Percentiles rank a stretch among this genome's conserved stretches.
Conservation (phyloP, 1,140 invertebrate species). For the Bombus pyrosoma region DNA sequence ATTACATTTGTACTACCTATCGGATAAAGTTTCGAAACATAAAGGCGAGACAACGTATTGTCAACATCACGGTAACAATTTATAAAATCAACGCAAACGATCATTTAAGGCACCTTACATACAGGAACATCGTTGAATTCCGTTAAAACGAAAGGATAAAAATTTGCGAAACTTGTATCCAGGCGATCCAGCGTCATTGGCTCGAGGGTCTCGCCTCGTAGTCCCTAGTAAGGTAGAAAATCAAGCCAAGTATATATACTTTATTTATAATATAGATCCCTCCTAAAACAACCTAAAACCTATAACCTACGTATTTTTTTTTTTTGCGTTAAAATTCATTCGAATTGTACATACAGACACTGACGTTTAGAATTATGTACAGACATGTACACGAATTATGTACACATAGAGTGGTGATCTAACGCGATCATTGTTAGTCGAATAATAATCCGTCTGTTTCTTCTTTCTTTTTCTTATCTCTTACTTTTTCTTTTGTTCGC, state of each 20-base stretch:
- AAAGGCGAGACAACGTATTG: not conserved
- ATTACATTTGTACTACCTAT: not conserved
- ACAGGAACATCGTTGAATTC: conserved; percentile 58
- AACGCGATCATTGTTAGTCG: conserved; percentile 46
- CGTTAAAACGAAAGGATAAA: conserved; percentile 26
- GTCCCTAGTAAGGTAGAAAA: conserved; percentile 73
- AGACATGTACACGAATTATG: conserved; percentile 75
- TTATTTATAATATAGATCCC: conserved; percentile 73
- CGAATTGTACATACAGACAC: conserved; percentile 76
- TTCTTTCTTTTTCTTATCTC: not conserved
- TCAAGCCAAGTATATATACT: conserved; percentile 70
- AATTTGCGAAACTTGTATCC: not conserved
- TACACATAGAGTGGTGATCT: conserved; percentile 66
- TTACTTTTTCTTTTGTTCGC: not conserved
- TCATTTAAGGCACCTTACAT: conserved; percentile 64
- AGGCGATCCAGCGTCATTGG: conserved; percentile 62
- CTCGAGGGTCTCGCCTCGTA: conserved; percentile 74
- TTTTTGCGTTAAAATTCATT: conserved; percentile 69
- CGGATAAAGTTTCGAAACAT: not conserved
- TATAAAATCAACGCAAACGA: conserved; percentile 25
- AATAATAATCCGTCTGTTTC: conserved; percentile 40
- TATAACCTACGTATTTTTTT: conserved; percentile 64
- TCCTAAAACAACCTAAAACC: conserved; percentile 73
- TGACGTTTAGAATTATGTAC: conserved; percentile 74
- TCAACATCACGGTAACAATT: not conserved